A percentile compares a stretch with the other conserved stretches of the same genome.
Conservation (phyloP, 1,140 invertebrate genomes). For the Hylaeus volcanicus region DNA sequence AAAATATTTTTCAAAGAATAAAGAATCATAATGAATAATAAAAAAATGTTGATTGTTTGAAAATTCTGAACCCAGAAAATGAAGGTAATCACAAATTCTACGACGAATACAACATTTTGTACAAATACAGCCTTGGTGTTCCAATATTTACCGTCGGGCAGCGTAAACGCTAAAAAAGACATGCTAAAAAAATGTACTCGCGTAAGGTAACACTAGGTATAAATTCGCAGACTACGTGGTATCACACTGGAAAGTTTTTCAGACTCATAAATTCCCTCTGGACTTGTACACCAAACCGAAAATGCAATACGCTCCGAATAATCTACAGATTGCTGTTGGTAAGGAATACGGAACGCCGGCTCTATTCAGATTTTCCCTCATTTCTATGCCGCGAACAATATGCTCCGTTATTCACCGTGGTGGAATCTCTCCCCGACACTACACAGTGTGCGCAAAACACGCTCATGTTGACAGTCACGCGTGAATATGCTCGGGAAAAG, state of each 20-base stretch:
- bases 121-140: too few relatives aligned
- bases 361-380: slow-evolving; percentile 1
- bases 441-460: not conserved
- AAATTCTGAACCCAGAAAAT: too few relatives aligned
- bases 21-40: too few relatives aligned
- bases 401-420: not conserved
- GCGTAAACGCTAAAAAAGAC: too few relatives aligned
- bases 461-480: not conserved
- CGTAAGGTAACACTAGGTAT: too few relatives aligned
- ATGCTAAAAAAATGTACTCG: too few relatives aligned
- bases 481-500: not conserved
- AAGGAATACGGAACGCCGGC: not conserved
- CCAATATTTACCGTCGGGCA: too few relatives aligned
- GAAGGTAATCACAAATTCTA: too few relatives aligned
- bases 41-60: too few relatives aligned
- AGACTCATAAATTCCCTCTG: not conserved
- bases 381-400: slow-evolving; percentile 18
- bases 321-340: slow-evolving; percentile 5
- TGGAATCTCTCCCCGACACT: not conserved
- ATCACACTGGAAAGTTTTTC: not conserved
- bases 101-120: too few relatives aligned
- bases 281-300: not conserved
- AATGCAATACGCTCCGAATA: slow-evolving; percentile 23
- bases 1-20: too few relatives aligned
- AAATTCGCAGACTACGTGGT: too few relatives aligned